Evolutionary conservation across 35 echinoderm and acorn worm species (phyloP).

Genomic region (Heliocidaris erythrogramma): DNA sequence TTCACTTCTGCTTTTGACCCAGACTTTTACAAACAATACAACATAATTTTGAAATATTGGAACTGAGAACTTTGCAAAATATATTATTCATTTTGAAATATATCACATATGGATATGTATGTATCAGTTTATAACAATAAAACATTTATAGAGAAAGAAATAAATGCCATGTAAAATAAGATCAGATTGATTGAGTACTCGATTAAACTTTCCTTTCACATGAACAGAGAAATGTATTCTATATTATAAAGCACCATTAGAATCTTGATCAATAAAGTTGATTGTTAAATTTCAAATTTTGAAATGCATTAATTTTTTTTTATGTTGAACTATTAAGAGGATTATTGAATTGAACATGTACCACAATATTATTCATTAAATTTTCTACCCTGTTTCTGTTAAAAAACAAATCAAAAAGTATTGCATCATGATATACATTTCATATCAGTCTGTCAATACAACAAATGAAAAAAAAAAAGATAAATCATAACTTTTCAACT

Average conservation of each 20-base stretch:
- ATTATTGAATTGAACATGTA: no score
- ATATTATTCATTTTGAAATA: background rate
- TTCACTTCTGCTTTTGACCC: slow-evolving; percentile 68
- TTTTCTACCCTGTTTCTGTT: no score
- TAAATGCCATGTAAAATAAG: background rate
- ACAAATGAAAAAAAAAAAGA: no score
- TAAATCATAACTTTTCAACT: no score
- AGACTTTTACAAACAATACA: slow-evolving; percentile 62
- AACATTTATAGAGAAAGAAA: background rate
- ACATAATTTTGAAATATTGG: background rate
- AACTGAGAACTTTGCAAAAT: background rate
- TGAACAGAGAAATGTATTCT: background rate
- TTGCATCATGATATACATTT: no score
- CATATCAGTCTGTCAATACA: no score
- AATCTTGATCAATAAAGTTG: background rate
- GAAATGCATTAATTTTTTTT: no score
- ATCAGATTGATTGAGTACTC: background rate
- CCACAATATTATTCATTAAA: no score
- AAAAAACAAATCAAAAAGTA: no score
- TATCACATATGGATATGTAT: background rate
- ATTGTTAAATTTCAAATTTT: no score
- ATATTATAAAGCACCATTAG: background rate
- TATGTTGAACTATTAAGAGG: no score
- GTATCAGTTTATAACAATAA: background rate
- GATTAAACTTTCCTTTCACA: background rate